phyloP scores from a whole-genome alignment of 2,113 vertebrate species.

The Vombatus ursinus region DNA sequence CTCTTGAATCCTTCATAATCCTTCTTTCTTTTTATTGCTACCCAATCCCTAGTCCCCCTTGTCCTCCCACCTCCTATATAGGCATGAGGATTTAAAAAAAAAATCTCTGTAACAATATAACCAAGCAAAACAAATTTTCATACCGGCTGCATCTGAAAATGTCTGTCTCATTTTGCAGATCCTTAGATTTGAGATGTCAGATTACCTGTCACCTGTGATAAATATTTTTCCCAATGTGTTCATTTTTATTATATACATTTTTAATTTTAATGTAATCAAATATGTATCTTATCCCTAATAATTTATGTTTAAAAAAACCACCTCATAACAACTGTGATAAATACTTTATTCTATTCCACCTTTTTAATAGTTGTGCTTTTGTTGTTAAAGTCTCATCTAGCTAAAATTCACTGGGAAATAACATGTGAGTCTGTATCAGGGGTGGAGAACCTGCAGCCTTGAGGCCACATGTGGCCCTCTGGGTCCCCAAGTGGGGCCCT shows the following conservation, averaged over 20 bases:
- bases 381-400: background rate
- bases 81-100: background rate
- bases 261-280: background rate
- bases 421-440: no score
- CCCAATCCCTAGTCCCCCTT: background rate
- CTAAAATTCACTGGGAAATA: background rate
- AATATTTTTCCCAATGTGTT: background rate
- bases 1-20: background rate
- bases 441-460: no score
- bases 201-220: background rate
- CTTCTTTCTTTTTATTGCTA: background rate
- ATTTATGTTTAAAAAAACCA: background rate
- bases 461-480: no score
- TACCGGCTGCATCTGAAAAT: background rate
- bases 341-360: background rate
- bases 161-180: background rate
- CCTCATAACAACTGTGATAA: background rate
- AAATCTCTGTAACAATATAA: background rate
- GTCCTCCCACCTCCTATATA: background rate
- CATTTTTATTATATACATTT: background rate
- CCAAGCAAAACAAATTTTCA: background rate
- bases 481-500: no score
- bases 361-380: background rate
- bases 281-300: background rate
- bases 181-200: background rate